Percentiles rank a stretch among this genome's conserved stretches.
Evolutionary conservation across 2,888 invertebrate genomes (phyloP).

Genomic region (Mythimna loreyi): DNA sequence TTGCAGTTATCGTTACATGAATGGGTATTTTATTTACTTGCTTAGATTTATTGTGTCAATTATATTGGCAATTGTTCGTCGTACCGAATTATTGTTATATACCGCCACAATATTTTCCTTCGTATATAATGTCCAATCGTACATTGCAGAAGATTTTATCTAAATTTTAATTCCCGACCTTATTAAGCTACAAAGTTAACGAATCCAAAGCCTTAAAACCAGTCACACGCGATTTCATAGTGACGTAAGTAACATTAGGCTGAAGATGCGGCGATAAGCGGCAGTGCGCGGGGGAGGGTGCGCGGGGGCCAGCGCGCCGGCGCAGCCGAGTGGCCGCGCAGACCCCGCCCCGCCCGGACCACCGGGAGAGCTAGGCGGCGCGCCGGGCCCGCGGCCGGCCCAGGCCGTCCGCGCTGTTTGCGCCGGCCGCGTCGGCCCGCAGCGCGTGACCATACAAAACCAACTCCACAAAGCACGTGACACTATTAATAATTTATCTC

Average conservation of each 20-base stretch:
- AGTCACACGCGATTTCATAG: slow-evolving; percentile 75
- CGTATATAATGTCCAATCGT: slow-evolving; percentile 8
- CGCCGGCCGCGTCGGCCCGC: slow-evolving; percentile 51
- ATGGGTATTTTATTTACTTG: slow-evolving; percentile 23
- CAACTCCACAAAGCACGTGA: slow-evolving; percentile 79
- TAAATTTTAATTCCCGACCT: slow-evolving; percentile 62
- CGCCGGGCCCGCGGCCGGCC: slow-evolving; percentile 68
- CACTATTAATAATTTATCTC: slow-evolving; percentile 77
- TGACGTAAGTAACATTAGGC: slow-evolving; percentile 86
- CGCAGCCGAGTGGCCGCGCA: slow-evolving; percentile 86
- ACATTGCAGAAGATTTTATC: slow-evolving; percentile 50
- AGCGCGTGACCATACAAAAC: slow-evolving; percentile 72
- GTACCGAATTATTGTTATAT: background rate
- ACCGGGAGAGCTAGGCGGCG: slow-evolving; percentile 90
- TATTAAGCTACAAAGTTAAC: slow-evolving; percentile 67
- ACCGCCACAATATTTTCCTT: background rate
- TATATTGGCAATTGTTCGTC: background rate
- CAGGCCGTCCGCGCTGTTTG: slow-evolving; percentile 60
- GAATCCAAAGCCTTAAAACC: slow-evolving; percentile 69
- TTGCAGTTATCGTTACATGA: slow-evolving; percentile 27
- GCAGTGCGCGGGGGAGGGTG: slow-evolving; percentile 72
- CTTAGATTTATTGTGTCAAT: background rate
- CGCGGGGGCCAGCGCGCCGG: slow-evolving; percentile 76
- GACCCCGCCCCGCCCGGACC: slow-evolving; percentile 90
- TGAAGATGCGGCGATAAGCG: slow-evolving; percentile 88